Base-by-base conservation (phyloP, 2,797 vertebrate species). In the Otolemur crassicaudatus region DNA sequence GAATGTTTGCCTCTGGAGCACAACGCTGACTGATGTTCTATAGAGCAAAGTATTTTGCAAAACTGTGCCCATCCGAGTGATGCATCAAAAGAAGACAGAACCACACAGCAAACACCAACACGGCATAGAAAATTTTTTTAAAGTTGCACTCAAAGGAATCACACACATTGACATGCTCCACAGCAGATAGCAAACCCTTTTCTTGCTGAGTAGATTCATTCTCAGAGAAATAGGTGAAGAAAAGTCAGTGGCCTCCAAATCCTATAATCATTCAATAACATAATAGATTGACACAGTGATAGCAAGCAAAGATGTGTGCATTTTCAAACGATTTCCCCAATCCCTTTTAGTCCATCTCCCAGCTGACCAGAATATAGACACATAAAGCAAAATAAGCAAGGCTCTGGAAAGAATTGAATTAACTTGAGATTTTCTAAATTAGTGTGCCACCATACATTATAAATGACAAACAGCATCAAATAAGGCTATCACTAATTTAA, bases 251-350 rank as follows among this genome's bases (percentile, higher is more conserved):
- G 93, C 63, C 34, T 98, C 98, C 98, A 98, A 92, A 90, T 97
- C 98, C 98, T 98, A 98, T 7, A 99, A 99, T 97, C 97, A 98
- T 98, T 86, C 98, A 99, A 98, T 86, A 98, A 98, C 80, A 98
- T 94, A 77, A 80, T 96, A 97, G 94, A 95, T 83, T 97, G 97
- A 98, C 93, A 98, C 72, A 94, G 65, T 97, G 7, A 87, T 69
- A 92, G 90, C 91, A 85, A 70, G 95, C 29, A 79, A 82, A 94
- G 72, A 16, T 16, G 20, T 76, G 9, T 58, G 67, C 72, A 86
- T 80, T 94, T 96, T 85, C 20, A 67, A 91, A 94, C 19, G 63
- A 63, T 37, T 20, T 31, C 49, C 40, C 46, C 11, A 25, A 37
- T 4, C 80, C 46, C 34, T 23, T 14, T 14, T 9, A n/a, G 5